These are phyloP conservation scores for Tragelaphus eurycerus DNA, from an alignment of 2,797 vertebrate species.

Conservation along the genomic window DNA sequence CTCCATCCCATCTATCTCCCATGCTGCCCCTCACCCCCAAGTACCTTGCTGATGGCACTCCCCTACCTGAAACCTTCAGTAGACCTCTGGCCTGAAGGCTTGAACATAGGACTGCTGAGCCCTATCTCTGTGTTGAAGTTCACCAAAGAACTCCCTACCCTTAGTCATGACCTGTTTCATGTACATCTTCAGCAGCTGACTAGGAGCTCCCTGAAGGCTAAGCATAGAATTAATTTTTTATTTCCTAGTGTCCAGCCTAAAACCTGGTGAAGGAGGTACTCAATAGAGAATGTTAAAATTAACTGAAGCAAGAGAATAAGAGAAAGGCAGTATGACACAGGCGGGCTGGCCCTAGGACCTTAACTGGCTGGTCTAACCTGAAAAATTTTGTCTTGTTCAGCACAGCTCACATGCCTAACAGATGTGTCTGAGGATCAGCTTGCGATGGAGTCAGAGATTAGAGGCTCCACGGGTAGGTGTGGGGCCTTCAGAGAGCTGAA, in stretches of 20 bases:
- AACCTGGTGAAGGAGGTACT: background rate
- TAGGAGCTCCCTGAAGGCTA: background rate
- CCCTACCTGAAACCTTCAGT: background rate
- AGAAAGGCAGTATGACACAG: background rate
- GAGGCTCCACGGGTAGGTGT: conserved; percentile 23
- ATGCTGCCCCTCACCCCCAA: fast-evolving
- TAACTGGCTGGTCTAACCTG: background rate
- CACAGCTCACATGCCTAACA: conserved; percentile 52
- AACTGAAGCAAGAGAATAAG: background rate
- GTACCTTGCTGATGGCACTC: background rate
- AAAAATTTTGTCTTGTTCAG: background rate
- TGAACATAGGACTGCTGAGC: background rate
- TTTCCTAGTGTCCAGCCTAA: background rate
- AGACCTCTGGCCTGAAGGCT: background rate
- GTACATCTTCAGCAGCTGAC: background rate
- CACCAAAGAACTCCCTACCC: background rate
- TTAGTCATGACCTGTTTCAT: background rate
- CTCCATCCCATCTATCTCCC: background rate
- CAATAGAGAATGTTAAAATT: background rate
- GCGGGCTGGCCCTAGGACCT: background rate
- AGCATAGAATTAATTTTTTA: background rate
- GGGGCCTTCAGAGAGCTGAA: conserved; percentile 31
- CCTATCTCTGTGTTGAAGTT: background rate
- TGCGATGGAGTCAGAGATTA: conserved; percentile 41
- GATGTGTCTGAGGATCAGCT: conserved; percentile 62